Base-by-base conservation (phyloP, 2,113 vertebrate species). In the Orthochromis malagaraziensis region DNA sequence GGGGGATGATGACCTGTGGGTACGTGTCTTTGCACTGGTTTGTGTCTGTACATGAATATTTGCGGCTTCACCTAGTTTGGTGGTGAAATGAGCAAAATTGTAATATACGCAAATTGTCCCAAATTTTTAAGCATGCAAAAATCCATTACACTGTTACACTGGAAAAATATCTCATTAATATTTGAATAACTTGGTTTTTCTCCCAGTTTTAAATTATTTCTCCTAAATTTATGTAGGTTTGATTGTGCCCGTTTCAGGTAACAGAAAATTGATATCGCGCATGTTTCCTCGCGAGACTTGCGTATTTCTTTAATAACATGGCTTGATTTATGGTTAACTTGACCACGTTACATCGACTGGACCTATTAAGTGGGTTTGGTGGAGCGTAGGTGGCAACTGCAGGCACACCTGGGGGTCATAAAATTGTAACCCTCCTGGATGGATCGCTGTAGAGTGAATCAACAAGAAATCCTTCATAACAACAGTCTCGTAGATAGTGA, bases 371-470 rank as follows among this genome's bases (percentile, higher is more conserved):
- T 70, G 86, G 6, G 47, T 79, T 79, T 47, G 87, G 75, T 84
- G 81, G 33, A 68, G 91, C 26, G 33, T 2, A 38, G 82, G 84
- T 83, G 89, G 73, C 31, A 45, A 6, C 55, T 81, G 83, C 55
- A 87, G 79, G 31, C 81, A 83, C 92, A 94, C 91, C 90, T 92
- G 88, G 38, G 38, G 84, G 91, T 92, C 83, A 84, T 90, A 91
- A 94, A 94, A 82, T 49, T 1, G 6, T 53, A 58, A 54, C 87
- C 70, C 79, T 55, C 11, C 10, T 65, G 58, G 40, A 63, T 84
- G 29, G 17, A 80, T 82, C 57, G 26, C 84, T 8, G 5, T 45
- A 51, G 26, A 77, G 16, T 0, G 17, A 77, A 31, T 51, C 45
- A 31, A n/a, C 73, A 51, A 51, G 73, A 77, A 77, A 51, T 51